Conservation (phyloP, 1,140 invertebrate species). For the Zaprionus gabonicus region DNA sequence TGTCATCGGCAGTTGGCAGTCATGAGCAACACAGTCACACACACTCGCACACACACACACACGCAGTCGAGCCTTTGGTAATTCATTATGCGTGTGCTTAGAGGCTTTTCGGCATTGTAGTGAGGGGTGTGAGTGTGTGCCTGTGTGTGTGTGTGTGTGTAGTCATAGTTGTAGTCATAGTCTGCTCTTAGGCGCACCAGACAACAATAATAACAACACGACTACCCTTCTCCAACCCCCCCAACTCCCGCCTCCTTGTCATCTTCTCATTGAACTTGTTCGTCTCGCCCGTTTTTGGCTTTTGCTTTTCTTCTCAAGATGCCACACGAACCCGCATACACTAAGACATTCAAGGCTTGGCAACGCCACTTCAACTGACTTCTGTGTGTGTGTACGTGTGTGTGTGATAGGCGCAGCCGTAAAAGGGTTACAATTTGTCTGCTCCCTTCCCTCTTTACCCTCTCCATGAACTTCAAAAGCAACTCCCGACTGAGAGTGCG, state of each 20-base stretch:
- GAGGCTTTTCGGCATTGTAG: slow-evolving; percentile 71
- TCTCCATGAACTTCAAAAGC: slow-evolving; percentile 68
- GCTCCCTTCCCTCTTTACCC: not conserved
- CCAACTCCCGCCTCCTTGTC: not conserved
- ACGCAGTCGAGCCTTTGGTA: slow-evolving; percentile 56
- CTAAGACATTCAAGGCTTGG: slow-evolving; percentile 27
- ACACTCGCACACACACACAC: slow-evolving; percentile 18
- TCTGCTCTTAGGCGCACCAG: slow-evolving; percentile 71
- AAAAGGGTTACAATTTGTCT: slow-evolving; percentile 72
- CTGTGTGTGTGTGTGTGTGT: not conserved
- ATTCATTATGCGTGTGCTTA: slow-evolving; percentile 83
- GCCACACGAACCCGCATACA: slow-evolving; percentile 67
- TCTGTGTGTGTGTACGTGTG: not conserved
- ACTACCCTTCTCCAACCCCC: slow-evolving; percentile 16
- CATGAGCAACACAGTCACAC: slow-evolving; percentile 23
- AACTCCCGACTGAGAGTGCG: slow-evolving; percentile 32
- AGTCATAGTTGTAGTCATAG: slow-evolving; percentile 37
- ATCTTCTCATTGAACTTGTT: slow-evolving; percentile 59
- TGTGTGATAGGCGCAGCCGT: slow-evolving; percentile 43
- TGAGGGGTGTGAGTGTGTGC: slow-evolving; percentile 31
- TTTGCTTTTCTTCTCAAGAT: slow-evolving; percentile 68
- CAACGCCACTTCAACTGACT: slow-evolving; percentile 17
- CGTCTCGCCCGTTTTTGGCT: slow-evolving; percentile 26
- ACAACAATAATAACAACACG: slow-evolving; percentile 41
- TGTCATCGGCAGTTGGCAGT: slow-evolving; percentile 78